Percentiles rank a stretch among this genome's conserved stretches.
phyloP scores from a whole-genome alignment of 2,797 vertebrate genomes.

The Schizopygopsis pylzovi region DNA sequence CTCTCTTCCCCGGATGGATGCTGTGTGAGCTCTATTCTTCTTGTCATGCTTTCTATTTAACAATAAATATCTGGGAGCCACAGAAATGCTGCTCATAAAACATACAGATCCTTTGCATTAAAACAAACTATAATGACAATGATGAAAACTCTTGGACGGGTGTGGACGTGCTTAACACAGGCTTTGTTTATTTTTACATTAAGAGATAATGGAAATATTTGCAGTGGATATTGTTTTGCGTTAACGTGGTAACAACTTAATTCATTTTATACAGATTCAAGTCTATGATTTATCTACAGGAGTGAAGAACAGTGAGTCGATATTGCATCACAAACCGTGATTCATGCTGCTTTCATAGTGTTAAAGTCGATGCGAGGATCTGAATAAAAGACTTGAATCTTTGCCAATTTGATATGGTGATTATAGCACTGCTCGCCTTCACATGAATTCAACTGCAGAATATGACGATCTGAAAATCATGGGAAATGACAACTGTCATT shows the following conservation, averaged over 20 bases:
- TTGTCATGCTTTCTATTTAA: slow-evolving; percentile 31
- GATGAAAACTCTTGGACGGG: slow-evolving; percentile 9
- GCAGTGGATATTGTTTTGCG: not conserved
- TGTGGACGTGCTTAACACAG: not conserved
- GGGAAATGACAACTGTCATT: not conserved
- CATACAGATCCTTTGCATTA: not conserved
- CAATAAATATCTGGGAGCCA: slow-evolving; percentile 26
- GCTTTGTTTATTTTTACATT: not conserved
- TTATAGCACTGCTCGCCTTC: not conserved
- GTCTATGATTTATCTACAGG: slow-evolving; percentile 6
- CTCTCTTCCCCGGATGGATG: slow-evolving; percentile 2
- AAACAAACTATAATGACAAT: not conserved
- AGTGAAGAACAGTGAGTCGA: not conserved
- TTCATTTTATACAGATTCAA: not conserved
- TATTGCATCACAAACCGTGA: slow-evolving; percentile 13
- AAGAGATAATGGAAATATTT: not conserved
- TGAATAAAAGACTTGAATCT: not conserved
- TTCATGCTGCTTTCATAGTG: slow-evolving; percentile 12
- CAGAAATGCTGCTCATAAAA: slow-evolving; percentile 5
- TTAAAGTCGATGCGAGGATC: slow-evolving; percentile 6
- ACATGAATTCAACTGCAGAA: not conserved
- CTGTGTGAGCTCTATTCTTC: slow-evolving; percentile 15
- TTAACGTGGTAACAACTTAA: not conserved
- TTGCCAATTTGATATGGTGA: not conserved
- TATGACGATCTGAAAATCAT: not conserved